These are phyloP conservation scores for Eidolon dupreanum DNA, from an alignment of 2,797 vertebrate species.

Conservation along the genomic window DNA sequence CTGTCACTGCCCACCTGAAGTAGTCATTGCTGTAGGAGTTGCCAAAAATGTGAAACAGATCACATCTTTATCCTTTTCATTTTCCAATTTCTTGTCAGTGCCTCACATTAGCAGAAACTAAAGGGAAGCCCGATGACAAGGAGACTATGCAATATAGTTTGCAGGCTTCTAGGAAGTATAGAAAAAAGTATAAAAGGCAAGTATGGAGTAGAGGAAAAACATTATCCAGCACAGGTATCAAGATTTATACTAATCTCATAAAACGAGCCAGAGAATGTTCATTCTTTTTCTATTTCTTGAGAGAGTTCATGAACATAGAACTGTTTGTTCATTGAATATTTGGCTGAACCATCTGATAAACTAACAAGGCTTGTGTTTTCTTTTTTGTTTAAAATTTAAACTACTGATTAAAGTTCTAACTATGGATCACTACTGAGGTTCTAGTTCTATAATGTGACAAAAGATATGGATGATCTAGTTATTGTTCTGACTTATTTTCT, in stretches of 20 bases:
- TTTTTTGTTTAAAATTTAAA: not conserved
- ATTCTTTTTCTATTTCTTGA: not conserved
- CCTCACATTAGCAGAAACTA: not conserved
- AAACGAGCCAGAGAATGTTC: not conserved
- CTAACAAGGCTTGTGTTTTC: not conserved
- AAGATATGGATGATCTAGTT: not conserved
- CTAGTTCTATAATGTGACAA: not conserved
- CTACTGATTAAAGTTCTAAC: not conserved
- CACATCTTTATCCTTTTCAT: not conserved
- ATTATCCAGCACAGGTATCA: not conserved
- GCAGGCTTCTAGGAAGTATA: not conserved
- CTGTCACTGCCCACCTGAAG: not conserved
- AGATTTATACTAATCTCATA: not conserved
- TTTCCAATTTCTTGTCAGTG: not conserved
- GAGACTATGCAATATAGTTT: not conserved
- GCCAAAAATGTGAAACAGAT: not conserved
- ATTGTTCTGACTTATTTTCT: not conserved
- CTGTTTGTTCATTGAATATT: not conserved
- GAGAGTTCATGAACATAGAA: not conserved
- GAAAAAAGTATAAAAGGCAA: not conserved
- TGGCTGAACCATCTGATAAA: not conserved
- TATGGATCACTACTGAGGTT: not conserved
- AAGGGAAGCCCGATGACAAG: not conserved
- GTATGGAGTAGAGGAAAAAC: not conserved
- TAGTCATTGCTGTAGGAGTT: not conserved